These are phyloP conservation scores for Chrysolina oricalcia DNA, from an alignment of 2,888 invertebrate species.

Conservation along the genomic window DNA sequence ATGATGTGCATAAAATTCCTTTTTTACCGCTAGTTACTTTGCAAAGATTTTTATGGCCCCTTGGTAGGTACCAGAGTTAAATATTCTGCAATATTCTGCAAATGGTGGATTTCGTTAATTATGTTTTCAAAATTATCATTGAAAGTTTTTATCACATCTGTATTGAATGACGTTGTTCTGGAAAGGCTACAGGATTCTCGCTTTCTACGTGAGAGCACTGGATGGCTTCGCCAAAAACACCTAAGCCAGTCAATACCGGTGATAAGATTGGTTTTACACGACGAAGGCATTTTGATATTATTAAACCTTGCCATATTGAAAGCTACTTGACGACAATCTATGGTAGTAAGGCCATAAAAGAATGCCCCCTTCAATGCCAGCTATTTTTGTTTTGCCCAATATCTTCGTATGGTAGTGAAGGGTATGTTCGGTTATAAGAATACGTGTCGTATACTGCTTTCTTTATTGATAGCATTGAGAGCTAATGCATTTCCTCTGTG, in stretches of 20 bases:
- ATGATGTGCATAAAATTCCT: constrained; percentile 57
- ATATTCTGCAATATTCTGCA: constrained; percentile 56
- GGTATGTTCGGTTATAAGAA: constrained; percentile 15
- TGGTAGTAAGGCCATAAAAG: constrained; percentile 18
- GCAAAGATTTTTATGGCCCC: constrained; percentile 59
- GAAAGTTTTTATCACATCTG: constrained; percentile 48
- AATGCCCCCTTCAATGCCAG: constrained; percentile 14
- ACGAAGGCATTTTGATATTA: not conserved
- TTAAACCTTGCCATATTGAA: constrained; percentile 5
- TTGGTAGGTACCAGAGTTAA: constrained; percentile 57
- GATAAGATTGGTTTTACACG: constrained; percentile 2
- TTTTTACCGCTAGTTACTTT: constrained; percentile 61
- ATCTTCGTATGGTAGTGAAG: constrained; percentile 6
- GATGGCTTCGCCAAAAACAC: not conserved
- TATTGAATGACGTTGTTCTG: constrained; percentile 48
- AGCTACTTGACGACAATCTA: constrained; percentile 15
- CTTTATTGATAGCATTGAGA: constrained; percentile 3
- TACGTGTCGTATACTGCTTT: constrained; percentile 22
- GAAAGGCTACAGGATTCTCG: constrained; percentile 56
- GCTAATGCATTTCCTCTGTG: constrained; percentile 21
- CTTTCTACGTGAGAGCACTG: constrained; percentile 31
- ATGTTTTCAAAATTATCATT: constrained; percentile 58
- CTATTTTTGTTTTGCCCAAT: constrained; percentile 14
- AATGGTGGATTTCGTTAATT: constrained; percentile 48
- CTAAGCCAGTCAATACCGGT: constrained; percentile 19